These are phyloP conservation scores for Ammodramus savannarum DNA, from an alignment of 2,113 vertebrate species.

Conservation along the genomic window DNA sequence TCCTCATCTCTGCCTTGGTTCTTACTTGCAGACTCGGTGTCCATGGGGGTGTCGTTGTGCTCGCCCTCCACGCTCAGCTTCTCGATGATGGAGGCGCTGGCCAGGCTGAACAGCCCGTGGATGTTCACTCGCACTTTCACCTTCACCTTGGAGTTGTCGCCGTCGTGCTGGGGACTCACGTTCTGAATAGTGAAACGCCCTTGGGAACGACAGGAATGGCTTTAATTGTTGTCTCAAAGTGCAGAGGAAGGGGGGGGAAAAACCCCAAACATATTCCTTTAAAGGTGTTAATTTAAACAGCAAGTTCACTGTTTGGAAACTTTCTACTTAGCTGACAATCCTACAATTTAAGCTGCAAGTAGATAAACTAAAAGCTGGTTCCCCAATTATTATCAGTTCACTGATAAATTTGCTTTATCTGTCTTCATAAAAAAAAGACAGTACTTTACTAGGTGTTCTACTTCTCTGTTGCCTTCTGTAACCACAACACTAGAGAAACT, in stretches of 20 bases:
- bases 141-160: conserved; percentile 92
- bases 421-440: not conserved
- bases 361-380: not conserved
- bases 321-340: not conserved
- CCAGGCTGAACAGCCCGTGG: conserved; percentile 92
- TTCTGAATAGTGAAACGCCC: conserved; percentile 91
- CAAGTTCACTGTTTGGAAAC: not conserved
- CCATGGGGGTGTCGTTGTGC: conserved; percentile 83
- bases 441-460: not conserved
- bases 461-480: not conserved
- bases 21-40: conserved; percentile 82
- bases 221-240: not conserved
- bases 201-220: not conserved
- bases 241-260: accelerated
- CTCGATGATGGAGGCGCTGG: conserved; percentile 87
- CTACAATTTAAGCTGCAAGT: not conserved
- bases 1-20: conserved; percentile 84
- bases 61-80: conserved; percentile 81
- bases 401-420: not conserved
- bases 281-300: not conserved
- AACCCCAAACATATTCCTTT: too few species aligned
- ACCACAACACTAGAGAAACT: not conserved
- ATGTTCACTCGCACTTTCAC: conserved; percentile 93
- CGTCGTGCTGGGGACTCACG: conserved; percentile 87
- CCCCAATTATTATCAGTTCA: not conserved